Conservation (phyloP, 2,888 invertebrate genomes). For the Drosophila ochracea region DNA sequence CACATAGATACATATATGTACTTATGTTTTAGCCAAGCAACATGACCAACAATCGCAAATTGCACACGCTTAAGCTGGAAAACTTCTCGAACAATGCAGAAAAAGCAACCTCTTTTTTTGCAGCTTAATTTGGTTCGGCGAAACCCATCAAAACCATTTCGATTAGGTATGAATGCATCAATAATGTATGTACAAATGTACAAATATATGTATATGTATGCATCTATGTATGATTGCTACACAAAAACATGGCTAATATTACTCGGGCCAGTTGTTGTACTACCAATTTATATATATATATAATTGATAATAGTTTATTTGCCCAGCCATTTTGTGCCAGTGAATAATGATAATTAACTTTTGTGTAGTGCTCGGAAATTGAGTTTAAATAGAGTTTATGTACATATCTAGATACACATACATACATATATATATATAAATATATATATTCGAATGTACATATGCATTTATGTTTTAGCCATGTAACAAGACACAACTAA, state of each 20-base stretch:
- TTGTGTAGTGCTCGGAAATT: not conserved
- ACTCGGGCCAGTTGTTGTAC: too few relatives aligned
- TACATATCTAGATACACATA: not conserved
- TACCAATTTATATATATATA: not conserved
- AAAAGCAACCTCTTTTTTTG: not conserved
- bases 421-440: not conserved
- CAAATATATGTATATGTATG: not conserved
- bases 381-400: not conserved
- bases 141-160: conserved; percentile 1
- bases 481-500: not conserved
- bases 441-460: not conserved
- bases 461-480: not conserved
- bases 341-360: not conserved
- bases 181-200: not conserved
- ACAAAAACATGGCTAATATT: too few relatives aligned
- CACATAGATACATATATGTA: conserved; percentile 9
- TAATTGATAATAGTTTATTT: not conserved
- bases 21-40: conserved; percentile 9
- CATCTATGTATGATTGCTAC: too few relatives aligned
- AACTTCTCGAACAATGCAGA: conserved; percentile 10
- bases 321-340: not conserved
- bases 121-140: not conserved
- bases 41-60: conserved; percentile 9
- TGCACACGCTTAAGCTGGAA: not conserved
- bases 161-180: not conserved